These are phyloP conservation scores for Sceloporus undulatus DNA, from an alignment of 2,113 vertebrate genomes.

Conservation along the genomic window DNA sequence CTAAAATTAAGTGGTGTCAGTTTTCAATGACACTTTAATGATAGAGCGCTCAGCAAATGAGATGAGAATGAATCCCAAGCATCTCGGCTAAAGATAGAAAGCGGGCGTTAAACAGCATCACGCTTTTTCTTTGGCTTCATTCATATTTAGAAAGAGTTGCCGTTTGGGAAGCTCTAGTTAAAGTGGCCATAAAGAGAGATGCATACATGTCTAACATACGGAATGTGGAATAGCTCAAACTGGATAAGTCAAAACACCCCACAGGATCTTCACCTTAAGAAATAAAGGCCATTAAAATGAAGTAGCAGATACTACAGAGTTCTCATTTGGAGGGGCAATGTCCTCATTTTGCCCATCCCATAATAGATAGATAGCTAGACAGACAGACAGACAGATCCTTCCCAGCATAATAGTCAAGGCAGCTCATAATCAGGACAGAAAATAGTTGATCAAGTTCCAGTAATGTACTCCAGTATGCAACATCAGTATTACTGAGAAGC, in stretches of 20 bases:
- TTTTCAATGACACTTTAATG: conserved; percentile 99
- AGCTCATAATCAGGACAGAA: background rate
- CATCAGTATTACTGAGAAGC: too few species aligned
- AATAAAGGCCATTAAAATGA: conserved; percentile 28
- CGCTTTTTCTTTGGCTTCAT: conserved; percentile 74
- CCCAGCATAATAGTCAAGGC: background rate
- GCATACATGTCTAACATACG: conserved; percentile 44
- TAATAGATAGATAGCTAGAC: background rate
- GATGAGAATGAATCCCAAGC: conserved; percentile 90
- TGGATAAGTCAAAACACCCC: conserved; percentile 52
- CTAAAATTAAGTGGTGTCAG: conserved; percentile 99
- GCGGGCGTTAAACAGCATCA: conserved; percentile 64
- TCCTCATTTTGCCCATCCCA: too few species aligned
- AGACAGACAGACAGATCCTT: too few species aligned
- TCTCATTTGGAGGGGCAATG: too few species aligned
- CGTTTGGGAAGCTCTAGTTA: conserved; percentile 70
- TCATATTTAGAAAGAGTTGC: conserved; percentile 72
- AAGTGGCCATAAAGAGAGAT: conserved; percentile 62
- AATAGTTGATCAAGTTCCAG: background rate
- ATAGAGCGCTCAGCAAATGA: conserved; percentile 92
- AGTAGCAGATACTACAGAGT: background rate
- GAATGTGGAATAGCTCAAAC: conserved; percentile 51
- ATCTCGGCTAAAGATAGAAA: conserved; percentile 92
- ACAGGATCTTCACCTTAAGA: conserved; percentile 23
- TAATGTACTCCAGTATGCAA: too few species aligned